Conservation (phyloP, 1,140 invertebrate species). For the Halesus radiatus region DNA sequence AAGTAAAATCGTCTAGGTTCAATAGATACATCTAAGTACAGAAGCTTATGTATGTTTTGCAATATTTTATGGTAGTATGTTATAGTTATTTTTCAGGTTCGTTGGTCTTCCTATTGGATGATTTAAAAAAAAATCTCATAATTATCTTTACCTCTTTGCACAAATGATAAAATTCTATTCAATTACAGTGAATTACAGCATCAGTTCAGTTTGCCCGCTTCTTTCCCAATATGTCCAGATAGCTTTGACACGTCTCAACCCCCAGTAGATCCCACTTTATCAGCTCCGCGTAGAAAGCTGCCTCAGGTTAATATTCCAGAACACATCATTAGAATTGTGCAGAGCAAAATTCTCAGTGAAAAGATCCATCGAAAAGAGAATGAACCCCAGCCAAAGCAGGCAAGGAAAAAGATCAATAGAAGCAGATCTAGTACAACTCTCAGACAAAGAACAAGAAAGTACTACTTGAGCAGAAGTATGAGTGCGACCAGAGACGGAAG, state of each 20-base stretch:
- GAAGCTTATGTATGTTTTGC: too few species aligned
- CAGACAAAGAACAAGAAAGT: slow-evolving; percentile 52
- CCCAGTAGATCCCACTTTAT: neutral
- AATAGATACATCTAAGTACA: too few species aligned
- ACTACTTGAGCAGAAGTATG: slow-evolving; percentile 47
- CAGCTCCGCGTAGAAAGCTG: slow-evolving; percentile 21
- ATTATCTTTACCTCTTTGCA: too few species aligned
- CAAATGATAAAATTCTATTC: neutral
- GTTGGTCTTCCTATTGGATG: too few species aligned
- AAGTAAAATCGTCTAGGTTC: too few species aligned
- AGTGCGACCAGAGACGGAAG: slow-evolving; percentile 30
- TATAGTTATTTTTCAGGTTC: too few species aligned
- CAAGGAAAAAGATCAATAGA: slow-evolving; percentile 36
- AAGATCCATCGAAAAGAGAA: slow-evolving; percentile 26
- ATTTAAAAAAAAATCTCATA: too few species aligned
- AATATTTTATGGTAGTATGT: too few species aligned
- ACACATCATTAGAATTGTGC: slow-evolving; percentile 41
- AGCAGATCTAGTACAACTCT: slow-evolving; percentile 48
- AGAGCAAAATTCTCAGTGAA: slow-evolving; percentile 42
- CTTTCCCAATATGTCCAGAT: neutral
- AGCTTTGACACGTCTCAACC: neutral
- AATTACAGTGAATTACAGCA: slow-evolving; percentile 44
- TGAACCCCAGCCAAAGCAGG: slow-evolving; percentile 11
- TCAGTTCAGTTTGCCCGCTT: slow-evolving; percentile 45
- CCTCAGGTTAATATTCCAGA: slow-evolving; percentile 46